These are phyloP conservation scores for Sialis lutaria DNA, from an alignment of 2,888 invertebrate species.

Conservation along the genomic window DNA sequence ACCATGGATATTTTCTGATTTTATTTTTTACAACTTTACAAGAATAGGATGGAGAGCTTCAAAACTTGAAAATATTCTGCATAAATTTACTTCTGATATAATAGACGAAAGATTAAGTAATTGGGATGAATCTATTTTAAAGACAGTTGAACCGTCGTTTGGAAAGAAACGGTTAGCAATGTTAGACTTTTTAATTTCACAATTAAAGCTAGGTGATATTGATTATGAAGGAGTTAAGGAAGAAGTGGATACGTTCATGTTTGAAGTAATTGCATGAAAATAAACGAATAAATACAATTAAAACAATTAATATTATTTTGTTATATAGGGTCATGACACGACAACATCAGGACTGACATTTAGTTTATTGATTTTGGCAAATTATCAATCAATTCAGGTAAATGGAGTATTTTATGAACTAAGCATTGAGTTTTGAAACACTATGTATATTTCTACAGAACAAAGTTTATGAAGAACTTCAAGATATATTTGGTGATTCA, in stretches of 20 bases:
- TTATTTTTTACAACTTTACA: too few relatives aligned
- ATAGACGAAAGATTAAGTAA: conserved; percentile 4
- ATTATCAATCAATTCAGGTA: conserved; percentile 23
- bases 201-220: conserved; percentile 3
- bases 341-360: conserved; percentile 28
- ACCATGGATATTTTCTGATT: too few relatives aligned
- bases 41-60: too few relatives aligned
- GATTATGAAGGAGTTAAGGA: conserved; percentile 5
- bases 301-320: not conserved
- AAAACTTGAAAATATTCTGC: conserved; percentile 4
- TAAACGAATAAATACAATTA: not conserved
- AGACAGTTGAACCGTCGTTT: conserved; percentile 1
- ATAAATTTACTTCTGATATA: conserved; percentile 5
- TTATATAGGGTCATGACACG: conserved; percentile 27
- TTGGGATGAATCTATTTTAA: conserved; percentile 3
- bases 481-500: not conserved
- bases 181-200: conserved; percentile 5
- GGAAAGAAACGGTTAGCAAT: conserved; percentile 5
- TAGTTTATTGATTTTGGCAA: conserved; percentile 28
- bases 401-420: not conserved
- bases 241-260: conserved; percentile 7
- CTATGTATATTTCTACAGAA: not conserved
- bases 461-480: conserved; percentile 3
- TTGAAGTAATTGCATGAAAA: conserved; percentile 4
- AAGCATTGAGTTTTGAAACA: too few relatives aligned